Conservation (phyloP, 2,113 vertebrate genomes). For the Prionailurus viverrinus region DNA sequence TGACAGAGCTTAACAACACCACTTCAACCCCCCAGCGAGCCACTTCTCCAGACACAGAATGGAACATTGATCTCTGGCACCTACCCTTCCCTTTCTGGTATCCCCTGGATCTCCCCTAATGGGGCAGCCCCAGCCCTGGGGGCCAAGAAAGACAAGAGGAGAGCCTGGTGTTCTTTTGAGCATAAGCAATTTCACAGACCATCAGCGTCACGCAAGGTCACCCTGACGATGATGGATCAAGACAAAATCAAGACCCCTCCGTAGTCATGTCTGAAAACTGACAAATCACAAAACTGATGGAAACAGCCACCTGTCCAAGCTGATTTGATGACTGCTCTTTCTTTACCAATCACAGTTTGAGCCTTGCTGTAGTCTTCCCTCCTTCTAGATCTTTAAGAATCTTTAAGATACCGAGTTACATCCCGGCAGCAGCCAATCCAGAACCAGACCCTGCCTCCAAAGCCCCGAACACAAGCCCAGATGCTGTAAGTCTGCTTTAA, state of each 20-base stretch:
- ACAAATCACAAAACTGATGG: neutral
- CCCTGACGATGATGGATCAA: neutral
- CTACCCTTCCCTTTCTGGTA: neutral
- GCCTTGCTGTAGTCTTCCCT: neutral
- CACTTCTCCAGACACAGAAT: neutral
- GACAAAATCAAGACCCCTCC: neutral
- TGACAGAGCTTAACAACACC: neutral
- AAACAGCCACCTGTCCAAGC: too few species aligned
- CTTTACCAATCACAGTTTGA: neutral
- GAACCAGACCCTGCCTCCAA: neutral
- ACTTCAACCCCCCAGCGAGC: neutral
- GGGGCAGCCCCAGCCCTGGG: fast-evolving
- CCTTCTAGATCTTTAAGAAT: neutral
- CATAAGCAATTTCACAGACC: neutral
- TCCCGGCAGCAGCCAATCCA: neutral
- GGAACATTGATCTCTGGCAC: fast-evolving
- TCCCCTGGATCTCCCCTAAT: too few species aligned
- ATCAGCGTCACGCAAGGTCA: neutral
- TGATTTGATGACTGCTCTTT: fast-evolving
- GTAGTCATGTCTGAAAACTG: neutral
- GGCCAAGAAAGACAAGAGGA: neutral
- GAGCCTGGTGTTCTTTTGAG: neutral
- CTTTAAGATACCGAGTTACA: neutral
- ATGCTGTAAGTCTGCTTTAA: neutral
- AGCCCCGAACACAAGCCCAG: neutral